Percentiles rank a stretch among this genome's conserved stretches.
Conservation (phyloP, 1,140 invertebrate species). For the Schmidtea mediterranea region DNA sequence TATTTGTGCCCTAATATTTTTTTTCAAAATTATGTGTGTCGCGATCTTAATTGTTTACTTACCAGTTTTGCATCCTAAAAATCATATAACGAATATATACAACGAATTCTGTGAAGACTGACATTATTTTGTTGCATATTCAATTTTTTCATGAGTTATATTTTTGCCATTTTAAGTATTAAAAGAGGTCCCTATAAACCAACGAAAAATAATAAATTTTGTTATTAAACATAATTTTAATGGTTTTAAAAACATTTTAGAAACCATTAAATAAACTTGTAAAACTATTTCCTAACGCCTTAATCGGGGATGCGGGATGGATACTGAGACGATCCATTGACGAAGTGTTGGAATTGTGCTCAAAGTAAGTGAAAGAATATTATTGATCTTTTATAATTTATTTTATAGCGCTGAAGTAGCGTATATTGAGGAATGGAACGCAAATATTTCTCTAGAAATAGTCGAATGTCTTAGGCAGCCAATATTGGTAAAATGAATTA, state of each 20-base stretch:
- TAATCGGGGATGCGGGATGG: constrained; percentile 21
- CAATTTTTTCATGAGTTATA: too few relatives aligned
- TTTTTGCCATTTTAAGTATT: too few relatives aligned
- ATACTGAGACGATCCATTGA: constrained; percentile 19
- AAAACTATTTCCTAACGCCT: constrained; percentile 19
- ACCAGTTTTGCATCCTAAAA: too few relatives aligned
- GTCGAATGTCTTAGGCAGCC: constrained; percentile 20
- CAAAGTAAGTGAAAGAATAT: constrained; percentile 12
- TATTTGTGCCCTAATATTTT: too few relatives aligned
- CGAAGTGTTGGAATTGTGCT: constrained; percentile 14
- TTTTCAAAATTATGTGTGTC: too few relatives aligned
- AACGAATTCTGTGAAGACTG: too few relatives aligned
- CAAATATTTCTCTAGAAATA: constrained; percentile 16
- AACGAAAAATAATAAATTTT: too few relatives aligned
- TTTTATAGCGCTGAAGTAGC: constrained; percentile 14
- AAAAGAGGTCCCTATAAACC: too few relatives aligned
- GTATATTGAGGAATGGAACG: constrained; percentile 16
- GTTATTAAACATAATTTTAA: too few relatives aligned
- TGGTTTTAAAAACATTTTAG: constrained; percentile 11
- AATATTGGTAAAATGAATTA: constrained; percentile 18
- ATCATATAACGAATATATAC: too few relatives aligned
- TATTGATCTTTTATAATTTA: constrained; percentile 3
- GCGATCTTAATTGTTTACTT: too few relatives aligned
- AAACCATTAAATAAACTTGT: constrained; percentile 22
- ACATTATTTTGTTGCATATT: too few relatives aligned